phyloP scores from a whole-genome alignment of 2,797 vertebrate genomes.

The Sternotherus odoratus region DNA sequence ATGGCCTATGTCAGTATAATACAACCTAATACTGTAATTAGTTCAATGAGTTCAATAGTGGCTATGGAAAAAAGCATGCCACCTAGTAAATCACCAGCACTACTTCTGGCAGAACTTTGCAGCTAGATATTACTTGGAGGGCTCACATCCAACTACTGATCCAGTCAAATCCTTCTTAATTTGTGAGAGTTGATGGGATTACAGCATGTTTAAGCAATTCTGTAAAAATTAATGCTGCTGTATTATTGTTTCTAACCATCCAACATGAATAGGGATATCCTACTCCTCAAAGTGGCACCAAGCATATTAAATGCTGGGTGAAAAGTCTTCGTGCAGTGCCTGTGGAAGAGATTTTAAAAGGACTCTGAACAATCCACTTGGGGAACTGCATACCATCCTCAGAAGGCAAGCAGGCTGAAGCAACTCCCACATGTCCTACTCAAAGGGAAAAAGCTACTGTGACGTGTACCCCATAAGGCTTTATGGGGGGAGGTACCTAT shows the following conservation, averaged over 20 bases:
- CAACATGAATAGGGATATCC: no score
- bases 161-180: conserved; percentile 67
- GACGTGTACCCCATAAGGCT: no score
- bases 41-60: not conserved
- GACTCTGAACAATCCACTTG: no score
- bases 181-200: conserved; percentile 55
- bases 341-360: no score
- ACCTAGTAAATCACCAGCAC: conserved; percentile 8
- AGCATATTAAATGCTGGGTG: no score
- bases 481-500: no score
- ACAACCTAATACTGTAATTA: accelerated
- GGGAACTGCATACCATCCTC: no score
- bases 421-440: no score
- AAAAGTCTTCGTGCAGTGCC: no score
- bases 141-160: conserved; percentile 5
- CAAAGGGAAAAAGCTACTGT: no score
- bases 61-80: not conserved
- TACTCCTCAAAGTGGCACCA: no score
- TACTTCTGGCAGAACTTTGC: not conserved
- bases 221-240: conserved; percentile 34
- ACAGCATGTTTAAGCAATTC: conserved; percentile 53
- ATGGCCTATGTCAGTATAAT: not conserved
- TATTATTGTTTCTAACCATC: not conserved
- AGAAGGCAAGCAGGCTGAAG: no score
- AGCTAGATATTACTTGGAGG: conserved; percentile 22